These are phyloP conservation scores for Muntiacus reevesi DNA, from an alignment of 2,113 vertebrate species.

Conservation along the genomic window DNA sequence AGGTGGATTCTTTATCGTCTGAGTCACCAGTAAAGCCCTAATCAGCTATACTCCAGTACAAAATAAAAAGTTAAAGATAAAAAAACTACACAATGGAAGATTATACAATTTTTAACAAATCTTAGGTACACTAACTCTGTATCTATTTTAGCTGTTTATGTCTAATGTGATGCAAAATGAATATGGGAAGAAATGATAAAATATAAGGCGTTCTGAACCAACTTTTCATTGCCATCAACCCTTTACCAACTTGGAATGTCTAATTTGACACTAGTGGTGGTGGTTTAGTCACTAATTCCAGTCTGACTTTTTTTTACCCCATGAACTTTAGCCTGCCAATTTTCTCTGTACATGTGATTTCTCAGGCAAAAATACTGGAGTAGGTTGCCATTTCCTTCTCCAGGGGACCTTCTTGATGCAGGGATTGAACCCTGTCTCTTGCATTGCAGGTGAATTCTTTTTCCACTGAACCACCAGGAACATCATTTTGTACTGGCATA, in stretches of 20 bases:
- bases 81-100: not conserved
- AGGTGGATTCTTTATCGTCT: fast-evolving
- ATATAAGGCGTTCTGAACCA: not conserved
- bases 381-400: not conserved
- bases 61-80: not conserved
- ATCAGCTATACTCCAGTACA: not conserved
- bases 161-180: not conserved
- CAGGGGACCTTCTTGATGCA: not conserved
- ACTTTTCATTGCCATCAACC: not conserved
- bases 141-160: not conserved
- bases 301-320: not conserved
- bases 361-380: not conserved
- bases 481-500: not conserved
- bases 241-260: not conserved
- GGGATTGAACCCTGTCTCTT: not conserved
- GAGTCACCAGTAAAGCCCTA: not conserved
- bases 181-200: not conserved
- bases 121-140: not conserved
- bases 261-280: not conserved
- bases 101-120: not conserved
- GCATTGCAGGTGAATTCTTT: not conserved
- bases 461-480: not conserved
- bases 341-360: not conserved
- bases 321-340: not conserved
- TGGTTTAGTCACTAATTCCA: not conserved